A percentile compares a stretch with the other conserved stretches of the same genome.
Conservation (phyloP, 2,113 vertebrate genomes). For the Barnardius zonarius region DNA sequence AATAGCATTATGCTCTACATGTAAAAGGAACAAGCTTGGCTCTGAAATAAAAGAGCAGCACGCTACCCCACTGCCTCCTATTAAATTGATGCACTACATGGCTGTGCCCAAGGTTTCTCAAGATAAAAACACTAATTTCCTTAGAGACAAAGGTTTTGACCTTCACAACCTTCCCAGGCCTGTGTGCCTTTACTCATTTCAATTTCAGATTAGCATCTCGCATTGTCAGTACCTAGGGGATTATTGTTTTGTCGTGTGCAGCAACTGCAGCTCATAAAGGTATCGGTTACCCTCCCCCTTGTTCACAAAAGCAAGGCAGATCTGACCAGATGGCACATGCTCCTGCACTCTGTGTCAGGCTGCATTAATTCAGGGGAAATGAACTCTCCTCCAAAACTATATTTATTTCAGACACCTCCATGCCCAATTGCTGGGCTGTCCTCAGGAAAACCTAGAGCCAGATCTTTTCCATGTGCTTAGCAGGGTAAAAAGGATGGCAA, state of each 20-base stretch:
- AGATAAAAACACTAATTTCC: conserved; percentile 44
- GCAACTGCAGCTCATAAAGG: conserved; percentile 41
- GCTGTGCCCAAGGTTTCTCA: background rate
- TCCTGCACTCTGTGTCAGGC: conserved; percentile 37
- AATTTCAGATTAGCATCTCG: conserved; percentile 60
- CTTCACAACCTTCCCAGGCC: background rate
- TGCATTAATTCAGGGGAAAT: conserved; percentile 66
- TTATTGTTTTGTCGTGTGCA: conserved; percentile 2
- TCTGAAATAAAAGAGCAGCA: background rate
- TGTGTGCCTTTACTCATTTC: conserved; percentile 8
- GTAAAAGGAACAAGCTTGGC: background rate
- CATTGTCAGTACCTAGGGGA: conserved; percentile 28
- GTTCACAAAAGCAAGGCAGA: conserved; percentile 64
- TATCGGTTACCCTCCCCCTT: conserved; percentile 64
- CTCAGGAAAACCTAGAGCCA: conserved; percentile 47
- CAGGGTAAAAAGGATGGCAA: background rate
- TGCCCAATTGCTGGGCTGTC: conserved; percentile 48
- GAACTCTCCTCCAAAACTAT: conserved; percentile 61
- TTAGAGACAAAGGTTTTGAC: conserved; percentile 42
- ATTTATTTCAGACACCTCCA: conserved; percentile 59
- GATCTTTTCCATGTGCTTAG: background rate
- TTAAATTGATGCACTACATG: conserved; percentile 2
- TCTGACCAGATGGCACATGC: conserved; percentile 63
- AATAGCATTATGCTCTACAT: background rate
- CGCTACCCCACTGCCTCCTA: background rate